Conservation (phyloP, 2,888 invertebrate species). For the Hyalella azteca region DNA sequence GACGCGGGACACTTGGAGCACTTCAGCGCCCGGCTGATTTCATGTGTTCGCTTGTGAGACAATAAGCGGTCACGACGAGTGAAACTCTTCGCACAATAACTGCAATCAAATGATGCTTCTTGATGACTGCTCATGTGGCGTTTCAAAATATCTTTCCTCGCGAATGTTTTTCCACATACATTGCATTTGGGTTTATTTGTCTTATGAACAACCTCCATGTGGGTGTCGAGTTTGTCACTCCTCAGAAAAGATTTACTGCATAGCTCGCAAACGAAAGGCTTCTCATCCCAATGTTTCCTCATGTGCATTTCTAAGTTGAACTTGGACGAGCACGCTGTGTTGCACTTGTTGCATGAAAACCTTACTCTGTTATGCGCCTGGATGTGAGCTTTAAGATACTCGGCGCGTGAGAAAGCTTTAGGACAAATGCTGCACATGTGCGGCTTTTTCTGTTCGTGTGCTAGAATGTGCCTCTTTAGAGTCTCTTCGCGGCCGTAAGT, state of each 20-base stretch:
- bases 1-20: constrained; percentile 51
- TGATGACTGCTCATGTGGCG: constrained; percentile 52
- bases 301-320: constrained; percentile 53
- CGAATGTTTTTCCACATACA: constrained; percentile 53
- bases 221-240: constrained; percentile 49
- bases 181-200: constrained; percentile 55
- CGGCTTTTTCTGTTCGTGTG: constrained; percentile 46
- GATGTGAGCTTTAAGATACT: constrained; percentile 52
- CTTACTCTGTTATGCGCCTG: constrained; percentile 49
- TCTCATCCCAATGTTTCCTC: constrained; percentile 49
- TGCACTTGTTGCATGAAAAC: constrained; percentile 52
- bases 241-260: constrained; percentile 53
- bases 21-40: constrained; percentile 40
- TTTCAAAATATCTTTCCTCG: constrained; percentile 53
- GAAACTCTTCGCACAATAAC: constrained; percentile 50
- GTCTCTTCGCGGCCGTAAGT: constrained; percentile 53
- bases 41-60: constrained; percentile 48
- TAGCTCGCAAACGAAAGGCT: constrained; percentile 52
- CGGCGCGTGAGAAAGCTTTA: constrained; percentile 48
- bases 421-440: constrained; percentile 50
- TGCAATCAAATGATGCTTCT: constrained; percentile 52
- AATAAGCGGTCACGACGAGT: constrained; percentile 50
- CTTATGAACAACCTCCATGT: constrained; percentile 53
- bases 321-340: constrained; percentile 46
- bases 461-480: constrained; percentile 47